Conservation (phyloP, 2,113 vertebrate genomes). For the Myrmecophaga tridactyla region DNA sequence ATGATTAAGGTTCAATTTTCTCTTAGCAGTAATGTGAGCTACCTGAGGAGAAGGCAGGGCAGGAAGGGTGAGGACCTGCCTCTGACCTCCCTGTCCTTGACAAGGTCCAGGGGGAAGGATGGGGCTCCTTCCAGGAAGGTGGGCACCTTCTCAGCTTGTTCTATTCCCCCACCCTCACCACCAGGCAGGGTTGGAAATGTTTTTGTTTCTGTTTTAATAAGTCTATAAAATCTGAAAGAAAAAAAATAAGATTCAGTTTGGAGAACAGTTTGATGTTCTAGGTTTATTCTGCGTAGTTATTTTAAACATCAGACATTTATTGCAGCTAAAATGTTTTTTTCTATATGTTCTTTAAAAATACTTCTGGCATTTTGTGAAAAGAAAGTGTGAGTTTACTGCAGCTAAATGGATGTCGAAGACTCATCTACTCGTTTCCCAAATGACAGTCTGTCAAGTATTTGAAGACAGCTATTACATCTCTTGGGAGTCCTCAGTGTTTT, state of each 20-base stretch:
- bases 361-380: neutral
- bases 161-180: too few species aligned
- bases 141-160: too few species aligned
- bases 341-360: conserved; percentile 28
- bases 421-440: conserved; percentile 30
- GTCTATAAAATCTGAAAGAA: too few species aligned
- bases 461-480: neutral
- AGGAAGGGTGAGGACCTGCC: too few species aligned
- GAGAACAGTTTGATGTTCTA: neutral
- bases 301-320: conserved; percentile 7
- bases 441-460: neutral
- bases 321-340: neutral
- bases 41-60: too few species aligned
- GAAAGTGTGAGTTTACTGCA: neutral
- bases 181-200: too few species aligned
- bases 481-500: neutral
- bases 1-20: neutral
- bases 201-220: too few species aligned
- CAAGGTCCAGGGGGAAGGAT: too few species aligned
- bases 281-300: conserved; percentile 29
- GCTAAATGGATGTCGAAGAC: neutral
- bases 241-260: neutral
- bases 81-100: too few species aligned
- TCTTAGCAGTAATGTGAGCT: too few species aligned
- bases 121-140: too few species aligned